Percentiles rank a stretch among this genome's conserved stretches.
phyloP scores from a whole-genome alignment of 2,113 vertebrate species.

The Origma solitaria region DNA sequence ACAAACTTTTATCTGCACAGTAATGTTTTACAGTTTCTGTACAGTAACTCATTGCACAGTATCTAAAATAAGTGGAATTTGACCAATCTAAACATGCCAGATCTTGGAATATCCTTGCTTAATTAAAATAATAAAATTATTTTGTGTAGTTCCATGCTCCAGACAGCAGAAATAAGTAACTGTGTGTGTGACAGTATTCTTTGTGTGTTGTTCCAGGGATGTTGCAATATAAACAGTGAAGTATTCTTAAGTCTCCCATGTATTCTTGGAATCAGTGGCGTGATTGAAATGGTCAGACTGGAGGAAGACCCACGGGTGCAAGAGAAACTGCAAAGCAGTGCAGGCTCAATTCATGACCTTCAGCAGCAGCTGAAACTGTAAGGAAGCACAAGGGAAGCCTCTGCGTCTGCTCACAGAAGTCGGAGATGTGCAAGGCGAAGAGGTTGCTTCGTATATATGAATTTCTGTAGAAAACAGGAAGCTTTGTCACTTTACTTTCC shows the following conservation, averaged over 20 bases:
- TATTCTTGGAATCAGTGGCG: constrained; percentile 79
- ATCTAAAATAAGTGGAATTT: neutral
- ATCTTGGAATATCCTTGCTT: neutral
- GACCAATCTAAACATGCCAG: neutral
- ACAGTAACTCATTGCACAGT: neutral
- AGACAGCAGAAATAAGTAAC: neutral
- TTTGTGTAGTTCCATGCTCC: neutral
- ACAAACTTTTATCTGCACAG: neutral
- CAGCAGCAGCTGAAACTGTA: constrained; percentile 84
- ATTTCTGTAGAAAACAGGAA: neutral
- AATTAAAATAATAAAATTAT: neutral
- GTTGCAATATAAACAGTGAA: constrained; percentile 79
- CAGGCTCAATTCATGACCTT: constrained; percentile 76
- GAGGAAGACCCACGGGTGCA: constrained; percentile 71
- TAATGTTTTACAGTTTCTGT: neutral
- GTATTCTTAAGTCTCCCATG: constrained; percentile 95
- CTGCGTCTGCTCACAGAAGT: neutral
- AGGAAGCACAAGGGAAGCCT: constrained; percentile 7
- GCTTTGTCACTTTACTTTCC: neutral
- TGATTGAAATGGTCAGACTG: constrained; percentile 75
- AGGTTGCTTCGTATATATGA: neutral
- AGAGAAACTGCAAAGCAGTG: constrained; percentile 78
- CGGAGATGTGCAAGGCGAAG: neutral
- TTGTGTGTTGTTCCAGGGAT: constrained; percentile 73
- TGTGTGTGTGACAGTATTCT: neutral